Conservation (phyloP, 2,113 vertebrate genomes). For the Siniperca chuatsi region DNA sequence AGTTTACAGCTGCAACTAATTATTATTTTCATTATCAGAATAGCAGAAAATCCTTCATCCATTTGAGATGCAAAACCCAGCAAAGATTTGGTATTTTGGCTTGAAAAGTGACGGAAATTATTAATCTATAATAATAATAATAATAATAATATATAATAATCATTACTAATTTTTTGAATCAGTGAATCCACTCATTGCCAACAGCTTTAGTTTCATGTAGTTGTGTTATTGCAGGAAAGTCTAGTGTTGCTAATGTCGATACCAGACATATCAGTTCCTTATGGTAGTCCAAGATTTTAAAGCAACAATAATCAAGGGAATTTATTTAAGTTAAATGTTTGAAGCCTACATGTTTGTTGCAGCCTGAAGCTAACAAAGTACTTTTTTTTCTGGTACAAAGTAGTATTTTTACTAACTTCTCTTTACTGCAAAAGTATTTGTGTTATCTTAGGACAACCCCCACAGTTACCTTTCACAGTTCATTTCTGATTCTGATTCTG, state of each 20-base stretch:
- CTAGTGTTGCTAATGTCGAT: too few species aligned
- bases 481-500: too few species aligned
- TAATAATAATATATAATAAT: too few species aligned
- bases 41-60: background rate
- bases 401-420: background rate
- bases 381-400: background rate
- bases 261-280: background rate
- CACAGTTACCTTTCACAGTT: background rate
- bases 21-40: background rate
- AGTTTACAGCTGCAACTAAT: background rate
- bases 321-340: background rate
- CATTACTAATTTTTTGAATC: background rate
- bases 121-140: background rate
- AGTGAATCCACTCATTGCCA: background rate
- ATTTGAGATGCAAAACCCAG: background rate
- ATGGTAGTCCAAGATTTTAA: background rate
- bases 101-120: background rate
- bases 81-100: background rate
- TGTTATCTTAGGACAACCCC: background rate
- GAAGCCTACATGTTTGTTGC: background rate
- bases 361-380: background rate
- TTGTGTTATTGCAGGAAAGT: background rate
- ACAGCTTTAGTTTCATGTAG: background rate
- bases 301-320: background rate
- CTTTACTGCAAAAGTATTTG: background rate